Base-by-base conservation (phyloP, 2,113 vertebrate genomes). In the Paratilapia polleni region DNA sequence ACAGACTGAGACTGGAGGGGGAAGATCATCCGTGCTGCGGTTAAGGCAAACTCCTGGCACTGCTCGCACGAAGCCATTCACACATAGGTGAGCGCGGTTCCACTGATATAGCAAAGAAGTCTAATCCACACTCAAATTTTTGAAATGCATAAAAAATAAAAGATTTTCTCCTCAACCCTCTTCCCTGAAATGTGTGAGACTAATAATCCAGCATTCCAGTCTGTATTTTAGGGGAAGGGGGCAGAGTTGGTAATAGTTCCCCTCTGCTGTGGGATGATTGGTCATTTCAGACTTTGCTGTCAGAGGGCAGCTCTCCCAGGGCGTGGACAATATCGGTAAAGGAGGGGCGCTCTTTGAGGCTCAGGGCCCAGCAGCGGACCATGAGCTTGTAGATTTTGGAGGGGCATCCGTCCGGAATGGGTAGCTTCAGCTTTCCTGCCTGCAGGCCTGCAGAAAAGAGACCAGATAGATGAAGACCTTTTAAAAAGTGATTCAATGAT, bases 321-420 rank as follows among this genome's bases (percentile, higher is more conserved):
- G 94, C 38, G 17, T 96, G 96, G 86, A 97, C 94, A 0, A 99
- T 95, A 89, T 99, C 98, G 0, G 97, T 97, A 95, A 99, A 99
- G 64, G 97, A 98, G 6, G 97, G 98, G 12, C 98, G 97, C 81
- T 99, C 98, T 92, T 99, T 99, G 12, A 97, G 97, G 92, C 97
- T 97, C 63, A 94, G 91, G 2, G 97, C 96, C 97, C 98, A 99
- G 95, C 98, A 99, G 90, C 96, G 97, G 59, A 94, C 95, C 98
- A 99, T 99, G 90, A 99, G 96, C 94, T 97, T 97, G 96, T 96
- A 95, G 28, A 98, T 93, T 92, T 96, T 97, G 49, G 97, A 96
- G 5, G 98, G 97, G 82, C 98, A 99, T 79, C 96, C 96, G 13
- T 99, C 97, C 0, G 98, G 97, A 8, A 95, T 94, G 0, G 93